Base-by-base conservation (phyloP, 2,888 invertebrate species). In the Hemithea aestivaria region DNA sequence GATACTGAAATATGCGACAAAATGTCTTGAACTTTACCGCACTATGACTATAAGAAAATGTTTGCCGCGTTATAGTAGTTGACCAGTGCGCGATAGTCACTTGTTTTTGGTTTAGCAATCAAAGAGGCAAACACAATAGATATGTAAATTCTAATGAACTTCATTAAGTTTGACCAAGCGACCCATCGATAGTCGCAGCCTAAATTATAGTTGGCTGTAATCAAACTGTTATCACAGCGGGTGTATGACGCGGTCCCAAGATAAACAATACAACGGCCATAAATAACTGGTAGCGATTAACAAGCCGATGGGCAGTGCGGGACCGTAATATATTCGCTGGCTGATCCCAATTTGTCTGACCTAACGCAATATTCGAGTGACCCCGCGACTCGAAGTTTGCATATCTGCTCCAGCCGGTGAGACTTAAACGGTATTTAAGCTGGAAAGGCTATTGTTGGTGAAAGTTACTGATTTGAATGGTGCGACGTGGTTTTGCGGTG, bases 321-420 rank as follows among this genome's bases (percentile, higher is more conserved):
- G 68, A 77, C 77, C 75, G 82, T 83, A 85, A 85, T 85, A 83
- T 85, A 85, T 85, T 84, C 83, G 74, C 76, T 78, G 66, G 70
- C 76, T 79, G 83, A 79, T 81, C 80, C 80, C 84, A 84, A 85
- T 85, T 84, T 85, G 84, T 85, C 84, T 74, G 80, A 80, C 80
- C 82, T 80, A 78, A 81, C 79, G 81, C 78, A 76, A 80, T 84
- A 84, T 80, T 73, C 79, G 68, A 56, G 58, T 64, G 62, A 60
- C 64, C 68, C 61, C 64, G 48, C 41, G 36, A 42, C 41, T 37
- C 16, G 52, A 58, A 63, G 62, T 71, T 62, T 66, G 58, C 65
- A 66, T 72, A 69, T 69, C 59, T 61, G 36, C 28, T 20, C 41
- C 41, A 42, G 16, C 41, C 36, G 33, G 41, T 29, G 35, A 36